Evolutionary conservation across 2,888 invertebrate species (phyloP).

Genomic region (Heliconius ethilla): DNA sequence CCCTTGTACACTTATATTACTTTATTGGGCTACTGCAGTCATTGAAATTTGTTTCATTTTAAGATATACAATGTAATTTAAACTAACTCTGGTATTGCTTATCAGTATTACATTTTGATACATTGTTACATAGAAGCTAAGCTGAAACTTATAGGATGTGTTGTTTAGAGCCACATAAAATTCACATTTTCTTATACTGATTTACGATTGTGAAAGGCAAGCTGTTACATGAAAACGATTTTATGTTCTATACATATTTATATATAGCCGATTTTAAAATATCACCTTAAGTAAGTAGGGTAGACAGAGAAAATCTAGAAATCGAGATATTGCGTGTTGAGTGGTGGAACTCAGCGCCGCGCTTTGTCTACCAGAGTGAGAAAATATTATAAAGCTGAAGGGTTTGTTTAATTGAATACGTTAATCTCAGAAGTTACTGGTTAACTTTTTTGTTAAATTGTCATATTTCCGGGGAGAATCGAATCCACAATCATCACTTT

Average conservation of each 20-base stretch:
- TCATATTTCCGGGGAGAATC: too few relatives aligned
- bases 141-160: conserved; percentile 5
- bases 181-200: conserved; percentile 6
- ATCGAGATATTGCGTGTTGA: background rate
- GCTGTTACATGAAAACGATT: background rate
- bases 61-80: background rate
- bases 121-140: background rate
- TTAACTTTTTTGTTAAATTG: too few relatives aligned
- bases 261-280: background rate
- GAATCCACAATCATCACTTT: too few relatives aligned
- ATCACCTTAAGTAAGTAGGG: background rate
- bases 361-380: background rate
- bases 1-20: background rate
- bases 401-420: too few relatives aligned
- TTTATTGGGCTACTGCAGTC: background rate
- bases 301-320: background rate
- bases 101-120: conserved; percentile 1
- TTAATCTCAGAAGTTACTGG: background rate
- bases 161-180: conserved; percentile 19
- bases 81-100: background rate
- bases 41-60: background rate
- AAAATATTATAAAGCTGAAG: background rate
- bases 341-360: background rate
- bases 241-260: background rate
- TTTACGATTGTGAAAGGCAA: background rate